Conservation (phyloP, 2,888 invertebrate species). For the Parnassius smintheus region DNA sequence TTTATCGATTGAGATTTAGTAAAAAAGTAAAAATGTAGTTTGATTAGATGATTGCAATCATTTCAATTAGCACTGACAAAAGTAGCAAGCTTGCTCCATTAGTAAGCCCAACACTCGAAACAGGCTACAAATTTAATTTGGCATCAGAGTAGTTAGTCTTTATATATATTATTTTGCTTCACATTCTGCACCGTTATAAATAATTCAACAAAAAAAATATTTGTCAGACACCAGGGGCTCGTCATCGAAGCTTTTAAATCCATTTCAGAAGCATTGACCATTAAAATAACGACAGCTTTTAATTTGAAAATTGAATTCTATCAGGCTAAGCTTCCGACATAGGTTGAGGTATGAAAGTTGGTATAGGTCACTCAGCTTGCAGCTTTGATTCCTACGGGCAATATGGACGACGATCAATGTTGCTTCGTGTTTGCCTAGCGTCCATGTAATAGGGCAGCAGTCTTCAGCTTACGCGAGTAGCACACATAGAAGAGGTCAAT, state of each 20-base stretch:
- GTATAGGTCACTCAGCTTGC: slow-evolving; percentile 35
- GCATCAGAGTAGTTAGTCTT: slow-evolving; percentile 40
- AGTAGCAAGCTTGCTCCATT: slow-evolving; percentile 14
- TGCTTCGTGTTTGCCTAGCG: slow-evolving; percentile 63
- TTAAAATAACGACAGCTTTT: slow-evolving; percentile 51
- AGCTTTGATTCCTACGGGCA: slow-evolving; percentile 27
- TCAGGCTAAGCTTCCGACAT: slow-evolving; percentile 45
- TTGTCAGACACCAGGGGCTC: slow-evolving; percentile 49
- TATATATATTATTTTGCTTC: slow-evolving; percentile 58
- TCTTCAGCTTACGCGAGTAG: slow-evolving; percentile 48
- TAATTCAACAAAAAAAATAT: slow-evolving; percentile 34
- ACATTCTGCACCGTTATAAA: slow-evolving; percentile 56
- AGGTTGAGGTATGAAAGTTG: slow-evolving; percentile 44
- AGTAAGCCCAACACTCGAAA: slow-evolving; percentile 16
- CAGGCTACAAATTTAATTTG: slow-evolving; percentile 39
- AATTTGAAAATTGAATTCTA: slow-evolving; percentile 37
- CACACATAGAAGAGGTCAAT: slow-evolving; percentile 53
- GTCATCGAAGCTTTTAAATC: slow-evolving; percentile 40
- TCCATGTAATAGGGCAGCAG: slow-evolving; percentile 46
- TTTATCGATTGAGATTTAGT: no score
- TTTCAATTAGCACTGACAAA: slow-evolving; percentile 7
- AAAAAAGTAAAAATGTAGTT: no score
- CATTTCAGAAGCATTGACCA: slow-evolving; percentile 33
- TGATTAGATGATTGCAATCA: not conserved
- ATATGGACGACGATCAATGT: slow-evolving; percentile 47